Evolutionary conservation across 2,888 invertebrate genomes (phyloP), one percentile per base, ranked within the genome.

Genomic region (Amiota minor): DNA sequence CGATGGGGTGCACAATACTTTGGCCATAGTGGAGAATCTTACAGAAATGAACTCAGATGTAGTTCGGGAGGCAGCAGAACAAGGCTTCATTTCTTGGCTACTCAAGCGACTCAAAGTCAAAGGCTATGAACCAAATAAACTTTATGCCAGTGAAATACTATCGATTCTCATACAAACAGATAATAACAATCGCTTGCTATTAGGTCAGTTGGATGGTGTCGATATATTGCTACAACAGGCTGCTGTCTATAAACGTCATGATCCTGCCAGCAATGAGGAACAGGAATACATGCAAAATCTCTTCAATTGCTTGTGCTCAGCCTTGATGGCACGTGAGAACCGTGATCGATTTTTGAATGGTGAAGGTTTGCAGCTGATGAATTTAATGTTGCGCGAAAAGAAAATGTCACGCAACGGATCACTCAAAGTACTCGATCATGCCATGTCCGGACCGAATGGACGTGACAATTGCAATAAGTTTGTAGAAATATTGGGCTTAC

Each of bases 211-310:
- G 61, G 98, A 99, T 20, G 89, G 89, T n/a, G 98, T 99, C 83
- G 99, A 99, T 91, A 95, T 97, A 50, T 90, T 99, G 64, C 91
- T 99, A 11, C 98, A 98, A 90, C 99, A 98, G 88, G 91, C 98
- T 77, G 98, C 98, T 81, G 95, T 96, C 85, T 98, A 97, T 90
- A 98, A 98, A 90, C 92, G 97, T 16, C 97, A 98, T 87, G 98
- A 98, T 91, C 98, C 98, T 0, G 91, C 92, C 71, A 94, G 94
- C 72, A 93, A 94, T 2, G 99, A 99, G 89, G 99, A 99, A 89
- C 95, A 96, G 84, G 99, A 99, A 90, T 95, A 97, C 85, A 99
- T 99, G 99, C 99, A 99, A 90, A 99, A 99, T 90, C 91, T 99
- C 80, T 99, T 99, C 89, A 96, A 99, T 90, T 94, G 96, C 73